A percentile compares a stretch with the other conserved stretches of the same genome.
phyloP scores from a whole-genome alignment of 2,888 invertebrate genomes.

The Phrixothrix hirtus region DNA sequence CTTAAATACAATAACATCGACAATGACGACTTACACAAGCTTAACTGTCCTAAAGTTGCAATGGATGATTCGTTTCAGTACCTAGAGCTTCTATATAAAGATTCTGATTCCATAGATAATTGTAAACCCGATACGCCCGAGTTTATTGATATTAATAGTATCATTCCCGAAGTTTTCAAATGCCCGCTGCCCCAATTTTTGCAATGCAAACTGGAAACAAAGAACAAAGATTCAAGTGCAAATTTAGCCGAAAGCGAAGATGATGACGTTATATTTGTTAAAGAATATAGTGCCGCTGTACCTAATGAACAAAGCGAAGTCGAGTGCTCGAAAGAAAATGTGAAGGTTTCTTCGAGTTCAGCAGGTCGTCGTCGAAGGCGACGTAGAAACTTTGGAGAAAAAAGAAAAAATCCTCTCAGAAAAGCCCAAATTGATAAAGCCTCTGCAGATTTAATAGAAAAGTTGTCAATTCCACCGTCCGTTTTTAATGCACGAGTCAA shows the following conservation, averaged over 20 bases:
- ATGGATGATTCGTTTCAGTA: background rate
- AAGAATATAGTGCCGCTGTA: constrained; percentile 35
- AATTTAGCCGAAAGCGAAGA: constrained; percentile 10
- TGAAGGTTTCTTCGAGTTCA: background rate
- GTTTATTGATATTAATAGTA: background rate
- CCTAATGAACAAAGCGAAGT: background rate
- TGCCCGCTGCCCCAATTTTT: too few relatives aligned
- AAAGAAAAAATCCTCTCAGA: constrained; percentile 39
- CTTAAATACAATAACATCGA: too few relatives aligned
- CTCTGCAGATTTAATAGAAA: constrained; percentile 31
- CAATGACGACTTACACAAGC: too few relatives aligned
- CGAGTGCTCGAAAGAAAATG: background rate
- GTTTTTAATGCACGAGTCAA: constrained; percentile 26
- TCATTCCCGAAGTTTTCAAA: too few relatives aligned
- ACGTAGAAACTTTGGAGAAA: constrained; percentile 5
- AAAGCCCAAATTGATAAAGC: constrained; percentile 39
- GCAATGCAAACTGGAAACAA: too few relatives aligned
- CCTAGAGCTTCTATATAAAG: too few relatives aligned
- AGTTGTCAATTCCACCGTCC: constrained; percentile 28
- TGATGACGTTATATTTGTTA: constrained; percentile 44
- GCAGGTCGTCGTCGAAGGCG: constrained; percentile 2
- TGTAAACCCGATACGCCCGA: background rate
- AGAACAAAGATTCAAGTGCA: background rate
- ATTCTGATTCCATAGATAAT: too few relatives aligned
- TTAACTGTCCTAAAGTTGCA: too few relatives aligned